Conservation (phyloP, 2,888 invertebrate genomes). For the Melanophora roralis region DNA sequence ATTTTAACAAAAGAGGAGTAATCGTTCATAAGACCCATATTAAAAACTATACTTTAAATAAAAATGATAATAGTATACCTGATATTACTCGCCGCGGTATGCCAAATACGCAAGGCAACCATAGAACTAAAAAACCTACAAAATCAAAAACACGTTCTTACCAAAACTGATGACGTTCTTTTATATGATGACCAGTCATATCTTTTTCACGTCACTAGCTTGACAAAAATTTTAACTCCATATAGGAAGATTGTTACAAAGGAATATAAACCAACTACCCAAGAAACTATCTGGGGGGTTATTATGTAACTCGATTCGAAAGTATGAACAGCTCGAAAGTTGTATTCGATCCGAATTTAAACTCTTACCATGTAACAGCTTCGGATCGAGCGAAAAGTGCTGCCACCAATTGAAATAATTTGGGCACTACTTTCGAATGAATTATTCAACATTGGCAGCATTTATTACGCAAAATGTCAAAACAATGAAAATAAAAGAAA, state of each 20-base stretch:
- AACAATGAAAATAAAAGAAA: too few species aligned
- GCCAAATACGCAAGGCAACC: neutral
- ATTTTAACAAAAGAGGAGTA: neutral
- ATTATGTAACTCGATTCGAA: too few species aligned
- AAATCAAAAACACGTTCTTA: neutral
- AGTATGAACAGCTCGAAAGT: too few species aligned
- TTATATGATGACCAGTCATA: constrained; percentile 4
- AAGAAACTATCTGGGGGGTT: neutral
- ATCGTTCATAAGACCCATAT: neutral
- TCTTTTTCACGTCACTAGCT: neutral
- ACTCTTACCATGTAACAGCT: too few species aligned
- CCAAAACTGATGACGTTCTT: neutral
- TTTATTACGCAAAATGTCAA: too few species aligned
- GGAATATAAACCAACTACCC: neutral
- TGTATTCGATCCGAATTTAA: too few species aligned
- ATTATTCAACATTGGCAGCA: too few species aligned
- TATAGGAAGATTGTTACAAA: neutral
- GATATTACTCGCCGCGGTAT: constrained; percentile 2
- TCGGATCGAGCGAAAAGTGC: too few species aligned
- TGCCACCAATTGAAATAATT: too few species aligned
- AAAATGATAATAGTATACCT: neutral
- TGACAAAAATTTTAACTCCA: constrained; percentile 14
- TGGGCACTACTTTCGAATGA: too few species aligned
- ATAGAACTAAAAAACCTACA: neutral
- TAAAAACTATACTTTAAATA: constrained; percentile 6